Conservation (phyloP, 2,888 invertebrate species). For the Nycteola revayana region DNA sequence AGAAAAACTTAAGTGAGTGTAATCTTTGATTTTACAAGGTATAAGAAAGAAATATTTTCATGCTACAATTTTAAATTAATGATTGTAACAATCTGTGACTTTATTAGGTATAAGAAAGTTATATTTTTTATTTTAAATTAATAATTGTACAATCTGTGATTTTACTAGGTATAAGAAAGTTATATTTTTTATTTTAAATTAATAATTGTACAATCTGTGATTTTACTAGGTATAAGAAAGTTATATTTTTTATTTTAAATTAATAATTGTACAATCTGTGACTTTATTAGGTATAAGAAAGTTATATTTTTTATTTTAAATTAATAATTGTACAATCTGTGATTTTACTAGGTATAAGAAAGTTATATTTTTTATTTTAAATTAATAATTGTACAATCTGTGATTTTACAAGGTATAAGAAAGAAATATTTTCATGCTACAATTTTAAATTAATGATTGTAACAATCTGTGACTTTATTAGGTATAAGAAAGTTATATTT, state of each 20-base stretch:
- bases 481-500: too few species aligned
- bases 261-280: conserved; percentile 1
- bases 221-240: conserved; percentile 1
- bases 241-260: not conserved
- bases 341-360: not conserved
- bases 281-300: not conserved
- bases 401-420: not conserved
- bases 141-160: not conserved
- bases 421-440: not conserved
- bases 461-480: too few species aligned
- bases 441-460: conserved; percentile 1
- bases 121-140: conserved; percentile 1
- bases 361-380: conserved; percentile 1
- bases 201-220: not conserved
- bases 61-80: conserved; percentile 1
- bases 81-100: not conserved
- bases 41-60: conserved; percentile 7
- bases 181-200: not conserved
- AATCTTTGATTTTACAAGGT: conserved; percentile 9
- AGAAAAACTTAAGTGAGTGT: conserved; percentile 8
- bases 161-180: not conserved
- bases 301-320: not conserved
- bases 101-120: not conserved
- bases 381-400: not conserved
- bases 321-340: not conserved